Evolutionary conservation across 2,797 vertebrate species (phyloP).

Genomic region (Adrianichthys oophorus): DNA sequence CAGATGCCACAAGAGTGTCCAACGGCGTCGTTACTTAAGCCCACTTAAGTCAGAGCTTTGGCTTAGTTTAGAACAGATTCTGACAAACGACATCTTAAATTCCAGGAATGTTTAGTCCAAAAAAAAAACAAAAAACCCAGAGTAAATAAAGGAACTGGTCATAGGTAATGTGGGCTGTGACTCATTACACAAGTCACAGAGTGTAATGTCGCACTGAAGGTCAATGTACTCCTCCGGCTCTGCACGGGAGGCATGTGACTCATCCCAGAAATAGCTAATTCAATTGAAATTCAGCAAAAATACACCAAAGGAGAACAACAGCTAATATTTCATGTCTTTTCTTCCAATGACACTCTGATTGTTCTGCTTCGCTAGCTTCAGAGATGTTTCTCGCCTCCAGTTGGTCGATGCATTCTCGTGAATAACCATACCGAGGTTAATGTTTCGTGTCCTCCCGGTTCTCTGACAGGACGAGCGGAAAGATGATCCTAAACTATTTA

Average conservation of each 20-base stretch:
- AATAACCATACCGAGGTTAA: constrained; percentile 74
- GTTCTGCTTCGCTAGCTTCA: constrained; percentile 54
- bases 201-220: constrained; percentile 59
- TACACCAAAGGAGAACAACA: constrained; percentile 52
- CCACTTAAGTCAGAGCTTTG: not conserved
- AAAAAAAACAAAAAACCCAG: constrained; percentile 7
- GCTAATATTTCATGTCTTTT: constrained; percentile 56
- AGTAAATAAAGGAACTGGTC: constrained; percentile 37
- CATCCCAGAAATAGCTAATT: constrained; percentile 58
- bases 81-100: not conserved
- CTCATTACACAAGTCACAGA: constrained; percentile 62
- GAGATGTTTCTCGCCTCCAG: constrained; percentile 63
- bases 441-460: constrained; percentile 59
- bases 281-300: constrained; percentile 67
- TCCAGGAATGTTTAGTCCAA: not conserved
- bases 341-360: constrained; percentile 67
- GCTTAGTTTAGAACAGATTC: not conserved
- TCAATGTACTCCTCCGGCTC: constrained; percentile 46
- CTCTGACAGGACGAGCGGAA: constrained; percentile 55
- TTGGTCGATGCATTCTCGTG: constrained; percentile 67
- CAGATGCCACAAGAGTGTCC: not conserved
- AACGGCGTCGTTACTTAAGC: not conserved
- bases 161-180: constrained; percentile 54
- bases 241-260: constrained; percentile 57
- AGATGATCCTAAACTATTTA: constrained; percentile 60